Base-by-base conservation (phyloP, 2,113 vertebrate genomes). In the Dermatemys mawii region DNA sequence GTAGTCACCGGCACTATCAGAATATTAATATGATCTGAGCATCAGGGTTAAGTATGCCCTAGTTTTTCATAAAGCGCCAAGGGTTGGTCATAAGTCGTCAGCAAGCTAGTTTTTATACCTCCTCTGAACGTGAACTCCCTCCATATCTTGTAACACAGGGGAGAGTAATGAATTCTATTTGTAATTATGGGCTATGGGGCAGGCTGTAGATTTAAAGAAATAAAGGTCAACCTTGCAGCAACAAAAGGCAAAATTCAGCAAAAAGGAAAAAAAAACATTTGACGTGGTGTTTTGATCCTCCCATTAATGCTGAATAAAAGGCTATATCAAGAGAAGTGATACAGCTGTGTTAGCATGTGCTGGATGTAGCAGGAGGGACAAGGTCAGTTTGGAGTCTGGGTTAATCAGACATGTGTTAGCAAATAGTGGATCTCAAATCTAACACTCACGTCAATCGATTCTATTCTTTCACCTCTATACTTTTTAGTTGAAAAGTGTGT, bases 401-500 rank as follows among this genome's bases (percentile, higher is more conserved):
- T 92, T 94, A 95, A 92, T 16, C 27, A 94, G 75, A 81, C 88
- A 78, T 82, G 51, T 88, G 81, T 88, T 46, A 73, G 90, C 51
- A 93, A 95, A 86, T 75, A 82, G 1, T 95, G 21, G 19, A 73
- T 93, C 57, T 86, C 88, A 95, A 81, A 81, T 19, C 2, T 91
- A 84, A 49, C 86, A 26, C 6, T 95, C 16, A 46, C 90, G 90
- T 60, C 90, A 96, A 79, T 86, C 89, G 89, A 84, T 82, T 92
- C 57, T 87, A 44, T 89, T 91, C 94, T 96, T 94, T 93, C 0
- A 6, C 67, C 78, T 27, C 73, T 16, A 38, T 50, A 26, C 54
- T 87, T 41, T 78, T 85, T 60, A n/a, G 17, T 90, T 83, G 81
- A 88, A 97, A 93, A 94, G 83, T 60, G 48, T 26, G 53, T 79